phyloP scores from a whole-genome alignment of 2,797 vertebrate species.

The Australoheros facetus region DNA sequence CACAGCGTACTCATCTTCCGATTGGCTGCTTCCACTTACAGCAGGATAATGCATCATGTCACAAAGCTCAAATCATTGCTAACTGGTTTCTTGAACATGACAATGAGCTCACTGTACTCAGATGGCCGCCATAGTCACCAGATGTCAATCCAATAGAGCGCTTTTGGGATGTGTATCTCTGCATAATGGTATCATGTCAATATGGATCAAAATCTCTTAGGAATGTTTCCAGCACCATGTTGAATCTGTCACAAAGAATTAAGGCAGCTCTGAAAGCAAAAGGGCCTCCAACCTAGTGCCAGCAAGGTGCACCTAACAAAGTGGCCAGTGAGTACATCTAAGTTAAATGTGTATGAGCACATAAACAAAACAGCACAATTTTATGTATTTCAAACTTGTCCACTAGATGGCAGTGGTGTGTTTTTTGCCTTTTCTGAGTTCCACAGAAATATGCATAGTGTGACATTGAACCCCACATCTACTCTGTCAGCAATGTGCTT shows the following conservation, averaged over 20 bases:
- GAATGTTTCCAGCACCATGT: background rate
- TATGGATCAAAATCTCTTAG: background rate
- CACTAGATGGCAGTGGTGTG: slow-evolving; percentile 68
- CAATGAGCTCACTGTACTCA: background rate
- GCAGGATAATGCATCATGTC: background rate
- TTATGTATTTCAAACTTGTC: background rate
- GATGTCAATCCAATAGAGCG: background rate
- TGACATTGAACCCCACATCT: slow-evolving; percentile 48
- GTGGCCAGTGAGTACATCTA: accelerated
- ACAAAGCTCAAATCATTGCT: background rate
- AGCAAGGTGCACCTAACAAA: too few species aligned
- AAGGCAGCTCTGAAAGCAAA: background rate
- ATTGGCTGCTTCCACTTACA: background rate
- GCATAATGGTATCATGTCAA: background rate
- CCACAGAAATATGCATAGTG: background rate
- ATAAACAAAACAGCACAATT: background rate
- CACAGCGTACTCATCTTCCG: too few species aligned
- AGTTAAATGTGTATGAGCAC: accelerated
- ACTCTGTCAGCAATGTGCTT: slow-evolving; percentile 26
- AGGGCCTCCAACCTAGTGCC: too few species aligned
- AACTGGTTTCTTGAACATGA: too few species aligned
- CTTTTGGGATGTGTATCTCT: background rate
- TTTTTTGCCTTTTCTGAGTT: background rate
- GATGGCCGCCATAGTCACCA: background rate
- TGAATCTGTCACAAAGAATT: background rate